These are phyloP conservation scores for Tanytarsus gracilentus DNA, from an alignment of 2,888 invertebrate genomes.

Conservation along the genomic window DNA sequence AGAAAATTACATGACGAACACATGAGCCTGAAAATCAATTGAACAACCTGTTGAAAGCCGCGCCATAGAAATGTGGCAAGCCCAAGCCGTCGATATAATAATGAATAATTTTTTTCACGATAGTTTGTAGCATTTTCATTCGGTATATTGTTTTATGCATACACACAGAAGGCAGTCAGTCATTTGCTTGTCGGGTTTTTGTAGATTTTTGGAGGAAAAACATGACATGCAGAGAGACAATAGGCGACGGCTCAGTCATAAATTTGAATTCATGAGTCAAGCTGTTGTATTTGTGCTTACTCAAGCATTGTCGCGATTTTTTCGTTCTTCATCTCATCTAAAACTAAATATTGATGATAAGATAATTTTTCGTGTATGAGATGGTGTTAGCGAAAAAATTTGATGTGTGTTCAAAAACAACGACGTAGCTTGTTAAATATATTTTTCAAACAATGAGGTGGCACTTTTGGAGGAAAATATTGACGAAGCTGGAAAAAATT, in stretches of 20 bases:
- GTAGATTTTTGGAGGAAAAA: neutral
- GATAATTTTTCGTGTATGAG: too few species aligned
- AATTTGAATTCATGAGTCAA: slow-evolving; percentile 6
- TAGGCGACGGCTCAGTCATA: neutral
- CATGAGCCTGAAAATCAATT: slow-evolving; percentile 23
- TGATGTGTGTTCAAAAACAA: too few species aligned
- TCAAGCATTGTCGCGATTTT: neutral
- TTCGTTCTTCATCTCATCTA: neutral
- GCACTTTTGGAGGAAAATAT: too few species aligned
- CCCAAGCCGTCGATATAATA: neutral
- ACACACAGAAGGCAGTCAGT: neutral
- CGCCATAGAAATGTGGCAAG: neutral
- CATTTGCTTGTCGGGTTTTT: neutral
- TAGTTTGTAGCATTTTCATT: neutral
- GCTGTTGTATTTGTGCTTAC: too few species aligned
- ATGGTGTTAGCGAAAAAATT: too few species aligned
- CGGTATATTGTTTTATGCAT: neutral
- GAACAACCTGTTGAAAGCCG: slow-evolving; percentile 25
- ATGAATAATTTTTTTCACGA: slow-evolving; percentile 3
- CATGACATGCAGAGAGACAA: neutral
- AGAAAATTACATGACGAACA: neutral
- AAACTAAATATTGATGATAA: too few species aligned
- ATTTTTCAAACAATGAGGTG: too few species aligned
- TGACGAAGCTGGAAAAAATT: too few species aligned
- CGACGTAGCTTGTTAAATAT: too few species aligned